Evolutionary conservation across 2,888 invertebrate genomes (phyloP).

Genomic region (Invenusta paracnida): DNA sequence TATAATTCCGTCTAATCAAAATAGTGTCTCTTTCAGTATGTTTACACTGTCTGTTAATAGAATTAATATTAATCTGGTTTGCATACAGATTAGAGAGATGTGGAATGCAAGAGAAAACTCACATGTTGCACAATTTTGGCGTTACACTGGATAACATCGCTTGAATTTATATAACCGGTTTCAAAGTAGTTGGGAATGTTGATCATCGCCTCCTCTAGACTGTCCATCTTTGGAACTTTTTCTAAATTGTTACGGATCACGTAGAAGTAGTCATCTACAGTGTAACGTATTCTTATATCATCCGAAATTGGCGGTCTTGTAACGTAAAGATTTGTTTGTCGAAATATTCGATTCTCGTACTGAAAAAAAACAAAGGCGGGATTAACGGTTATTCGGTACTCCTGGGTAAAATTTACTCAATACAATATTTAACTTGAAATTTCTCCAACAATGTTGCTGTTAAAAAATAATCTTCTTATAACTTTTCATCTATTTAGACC

Average conservation of each 20-base stretch:
- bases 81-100: too few relatives aligned
- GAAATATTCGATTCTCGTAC: neutral
- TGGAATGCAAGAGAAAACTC: too few relatives aligned
- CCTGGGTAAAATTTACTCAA: neutral
- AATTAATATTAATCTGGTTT: too few relatives aligned
- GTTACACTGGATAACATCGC: neutral
- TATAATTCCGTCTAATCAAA: too few relatives aligned
- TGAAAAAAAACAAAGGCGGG: neutral
- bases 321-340: neutral
- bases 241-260: constrained; percentile 23
- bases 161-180: constrained; percentile 8
- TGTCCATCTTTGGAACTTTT: neutral
- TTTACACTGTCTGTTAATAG: too few relatives aligned
- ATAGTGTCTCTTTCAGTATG: too few relatives aligned
- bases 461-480: neutral
- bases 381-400: neutral
- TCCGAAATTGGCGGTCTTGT: neutral
- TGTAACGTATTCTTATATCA: neutral
- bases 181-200: constrained; percentile 6
- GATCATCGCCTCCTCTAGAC: neutral
- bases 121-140: neutral
- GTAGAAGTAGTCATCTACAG: neutral
- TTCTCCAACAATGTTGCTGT: neutral
- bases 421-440: neutral
- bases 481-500: too few relatives aligned